Evolutionary conservation across 2,888 invertebrate species (phyloP), one percentile per base, ranked within the genome.

Genomic region (Agonopterix alstromeriana): DNA sequence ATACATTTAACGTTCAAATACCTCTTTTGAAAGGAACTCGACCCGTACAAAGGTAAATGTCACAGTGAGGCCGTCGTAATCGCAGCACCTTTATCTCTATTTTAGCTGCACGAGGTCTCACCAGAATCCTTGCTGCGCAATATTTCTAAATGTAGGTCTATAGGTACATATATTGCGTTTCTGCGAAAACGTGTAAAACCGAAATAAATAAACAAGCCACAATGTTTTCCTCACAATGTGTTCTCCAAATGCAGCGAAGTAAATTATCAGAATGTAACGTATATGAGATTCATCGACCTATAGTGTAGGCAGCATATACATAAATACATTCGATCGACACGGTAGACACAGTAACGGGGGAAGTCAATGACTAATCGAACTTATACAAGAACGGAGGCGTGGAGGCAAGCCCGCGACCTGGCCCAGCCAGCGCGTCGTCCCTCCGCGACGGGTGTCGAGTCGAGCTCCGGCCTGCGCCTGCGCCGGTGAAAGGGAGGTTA

Each of bases 401-500:
- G 14, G 46, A 43, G 46, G 46, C 42, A n/a, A 14, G 48, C 45
- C 35, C 27, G 51, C 42, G 42, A 42, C 36, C 35, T 40, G 70
- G 67, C 64, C 66, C 74, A 79, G 79, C 75, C 80, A 70, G 79
- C 77, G 73, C 72, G 80, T 70, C 77, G 76, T 63, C 71, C 68
- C 65, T 63, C 67, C 53, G 52, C 59, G 57, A 52, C 54, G 55
- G 57, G 55, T 53, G 52, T 49, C 54, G 51, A 49, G 50, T 48
- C 58, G 57, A 58, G 65, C 61, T 55, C 53, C 48, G 56, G 63
- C 61, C 55, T 52, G 70, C 65, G 63, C 61, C 62, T 42, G 59
- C 58, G 53, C 57, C 64, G 73, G 87, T 87, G 86, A 87, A 85
- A 87, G 86, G 86, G 76, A 85, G 85, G 83, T 82, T 85, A 83